Conservation (phyloP, 2,888 invertebrate genomes). For the Chrysina gloriosa region DNA sequence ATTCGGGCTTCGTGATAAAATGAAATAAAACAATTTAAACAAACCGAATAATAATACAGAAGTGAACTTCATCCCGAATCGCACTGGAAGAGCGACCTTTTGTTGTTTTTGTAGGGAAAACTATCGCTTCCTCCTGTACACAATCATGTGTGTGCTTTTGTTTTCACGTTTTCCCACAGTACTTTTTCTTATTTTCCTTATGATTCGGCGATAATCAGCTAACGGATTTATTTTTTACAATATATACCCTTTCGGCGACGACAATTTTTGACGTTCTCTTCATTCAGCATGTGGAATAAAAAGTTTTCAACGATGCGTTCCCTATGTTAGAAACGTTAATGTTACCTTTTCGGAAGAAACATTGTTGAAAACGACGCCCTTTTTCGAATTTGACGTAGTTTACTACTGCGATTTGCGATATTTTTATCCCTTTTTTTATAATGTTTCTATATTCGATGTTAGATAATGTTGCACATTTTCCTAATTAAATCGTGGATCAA, state of each 20-base stretch:
- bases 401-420: not conserved
- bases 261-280: not conserved
- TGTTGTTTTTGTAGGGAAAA: no score
- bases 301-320: conserved; percentile 13
- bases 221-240: conserved; percentile 10
- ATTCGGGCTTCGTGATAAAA: not conserved
- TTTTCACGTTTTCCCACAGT: not conserved
- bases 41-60: no score
- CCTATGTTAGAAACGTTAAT: not conserved
- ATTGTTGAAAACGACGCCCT: not conserved
- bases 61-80: no score
- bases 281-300: conserved; percentile 6
- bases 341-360: not conserved
- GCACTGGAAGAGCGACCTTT: no score
- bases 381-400: not conserved
- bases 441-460: not conserved
- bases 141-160: not conserved
- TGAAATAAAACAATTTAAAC: not conserved
- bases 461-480: conserved; percentile 26
- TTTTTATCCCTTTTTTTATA: not conserved
- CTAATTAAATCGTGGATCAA: not conserved
- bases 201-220: not conserved
- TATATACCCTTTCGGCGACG: conserved; percentile 2
- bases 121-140: no score
- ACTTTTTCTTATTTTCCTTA: not conserved